phyloP scores from a whole-genome alignment of 2,888 invertebrate species.

The Tenthredo livida region DNA sequence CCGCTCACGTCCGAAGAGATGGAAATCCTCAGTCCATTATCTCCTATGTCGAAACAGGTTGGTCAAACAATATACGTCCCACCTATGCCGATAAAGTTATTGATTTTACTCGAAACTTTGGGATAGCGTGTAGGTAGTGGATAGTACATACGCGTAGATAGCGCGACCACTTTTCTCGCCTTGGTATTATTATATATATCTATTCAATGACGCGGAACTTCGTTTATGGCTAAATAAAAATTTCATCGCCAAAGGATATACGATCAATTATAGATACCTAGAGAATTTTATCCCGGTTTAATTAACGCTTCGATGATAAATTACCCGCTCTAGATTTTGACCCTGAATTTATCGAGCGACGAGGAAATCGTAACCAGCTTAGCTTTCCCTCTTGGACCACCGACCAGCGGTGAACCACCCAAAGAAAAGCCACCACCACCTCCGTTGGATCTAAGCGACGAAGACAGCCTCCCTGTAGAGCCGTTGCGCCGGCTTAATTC shows the following conservation, averaged over 20 bases:
- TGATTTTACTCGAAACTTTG: constrained; percentile 23
- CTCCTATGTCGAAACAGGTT: constrained; percentile 70
- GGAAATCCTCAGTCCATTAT: constrained; percentile 66
- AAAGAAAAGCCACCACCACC: constrained; percentile 93
- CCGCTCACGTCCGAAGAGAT: constrained; percentile 59
- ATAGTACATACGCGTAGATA: not conserved
- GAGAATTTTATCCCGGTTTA: not conserved
- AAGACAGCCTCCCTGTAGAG: constrained; percentile 76
- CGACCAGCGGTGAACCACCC: constrained; percentile 87
- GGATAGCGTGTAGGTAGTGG: not conserved
- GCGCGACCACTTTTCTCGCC: not conserved
- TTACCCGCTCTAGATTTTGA: constrained; percentile 68
- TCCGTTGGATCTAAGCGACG: constrained; percentile 81
- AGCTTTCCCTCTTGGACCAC: constrained; percentile 81
- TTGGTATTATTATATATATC: not conserved
- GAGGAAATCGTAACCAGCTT: constrained; percentile 73
- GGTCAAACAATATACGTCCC: constrained; percentile 52
- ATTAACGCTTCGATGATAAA: not conserved
- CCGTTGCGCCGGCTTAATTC: constrained; percentile 88
- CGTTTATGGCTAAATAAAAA: not conserved
- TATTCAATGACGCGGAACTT: not conserved
- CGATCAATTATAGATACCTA: not conserved
- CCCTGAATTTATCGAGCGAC: constrained; percentile 72
- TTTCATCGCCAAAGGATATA: not conserved
- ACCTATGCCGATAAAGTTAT: constrained; percentile 41